These are phyloP conservation scores for Papilio elwesi DNA, from an alignment of 2,888 invertebrate genomes.

Conservation along the genomic window DNA sequence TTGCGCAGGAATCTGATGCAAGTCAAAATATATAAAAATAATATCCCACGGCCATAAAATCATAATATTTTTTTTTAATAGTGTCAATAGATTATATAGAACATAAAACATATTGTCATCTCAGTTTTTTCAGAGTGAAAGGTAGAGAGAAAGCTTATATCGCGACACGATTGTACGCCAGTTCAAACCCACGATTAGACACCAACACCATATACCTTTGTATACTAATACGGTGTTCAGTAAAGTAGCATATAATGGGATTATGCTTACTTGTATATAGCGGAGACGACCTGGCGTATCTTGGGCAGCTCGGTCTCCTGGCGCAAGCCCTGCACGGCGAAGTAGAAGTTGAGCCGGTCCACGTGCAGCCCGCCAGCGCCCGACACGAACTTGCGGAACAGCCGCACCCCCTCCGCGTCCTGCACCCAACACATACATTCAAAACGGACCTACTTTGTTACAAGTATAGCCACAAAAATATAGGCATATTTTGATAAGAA, in stretches of 20 bases:
- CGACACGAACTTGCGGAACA: conserved; percentile 93
- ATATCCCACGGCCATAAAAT: no score
- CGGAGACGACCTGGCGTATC: conserved; percentile 92
- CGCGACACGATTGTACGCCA: no score
- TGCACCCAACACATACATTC: conserved; percentile 45
- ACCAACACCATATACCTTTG: not conserved
- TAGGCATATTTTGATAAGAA: no score
- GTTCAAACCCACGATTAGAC: no score
- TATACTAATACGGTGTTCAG: no score
- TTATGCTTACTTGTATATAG: conserved; percentile 88
- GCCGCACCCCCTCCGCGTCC: conserved; percentile 94
- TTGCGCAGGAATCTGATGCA: conserved; percentile 88
- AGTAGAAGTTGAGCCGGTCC: conserved; percentile 95
- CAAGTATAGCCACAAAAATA: no score
- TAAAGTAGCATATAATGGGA: no score
- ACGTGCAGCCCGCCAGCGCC: conserved; percentile 91
- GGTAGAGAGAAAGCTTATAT: no score
- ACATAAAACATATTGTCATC: no score
- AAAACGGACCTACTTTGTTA: not conserved
- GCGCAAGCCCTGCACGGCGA: conserved; percentile 95
- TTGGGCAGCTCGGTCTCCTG: conserved; percentile 86
- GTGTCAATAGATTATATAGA: not conserved
- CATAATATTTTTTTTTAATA: no score
- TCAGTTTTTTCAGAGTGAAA: no score
- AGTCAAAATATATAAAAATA: not conserved